A percentile compares a stretch with the other conserved stretches of the same genome.
phyloP scores from a whole-genome alignment of 2,888 invertebrate species.

The Heteromurus nitidus region DNA sequence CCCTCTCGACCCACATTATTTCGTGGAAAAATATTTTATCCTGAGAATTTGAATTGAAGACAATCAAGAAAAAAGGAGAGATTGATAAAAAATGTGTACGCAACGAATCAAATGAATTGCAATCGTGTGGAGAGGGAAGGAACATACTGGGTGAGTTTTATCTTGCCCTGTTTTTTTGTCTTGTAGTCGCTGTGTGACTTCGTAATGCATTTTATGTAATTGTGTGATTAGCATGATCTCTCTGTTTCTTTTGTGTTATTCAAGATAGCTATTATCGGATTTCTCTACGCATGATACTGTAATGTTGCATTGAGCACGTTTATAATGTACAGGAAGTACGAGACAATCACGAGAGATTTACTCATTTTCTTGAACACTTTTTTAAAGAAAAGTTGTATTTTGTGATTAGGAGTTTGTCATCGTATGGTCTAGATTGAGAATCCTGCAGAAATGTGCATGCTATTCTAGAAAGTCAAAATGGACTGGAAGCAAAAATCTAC shows the following conservation, averaged over 20 bases:
- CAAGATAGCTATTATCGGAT: background rate
- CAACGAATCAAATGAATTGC: conserved; percentile 10
- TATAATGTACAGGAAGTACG: conserved; percentile 16
- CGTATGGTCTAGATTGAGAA: no score
- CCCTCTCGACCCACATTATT: conserved; percentile 3
- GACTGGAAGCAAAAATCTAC: no score
- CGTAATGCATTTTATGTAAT: conserved; percentile 17
- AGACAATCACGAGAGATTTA: background rate
- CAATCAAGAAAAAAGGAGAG: background rate
- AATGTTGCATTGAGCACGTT: conserved; percentile 1
- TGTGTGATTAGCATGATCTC: conserved; percentile 15
- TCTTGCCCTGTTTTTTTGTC: conserved; percentile 18
- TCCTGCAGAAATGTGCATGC: no score
- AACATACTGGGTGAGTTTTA: background rate
- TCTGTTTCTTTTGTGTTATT: background rate
- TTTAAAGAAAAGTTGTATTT: no score
- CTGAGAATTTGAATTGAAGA: conserved; percentile 24
- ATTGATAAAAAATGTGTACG: background rate
- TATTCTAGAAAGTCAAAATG: no score
- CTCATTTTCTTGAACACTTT: background rate
- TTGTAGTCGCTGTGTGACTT: conserved; percentile 14
- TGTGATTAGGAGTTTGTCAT: no score
- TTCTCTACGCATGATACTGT: conserved; percentile 9
- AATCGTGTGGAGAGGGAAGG: conserved; percentile 6
- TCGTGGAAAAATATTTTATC: conserved; percentile 23